A percentile compares a stretch with the other conserved stretches of the same genome.
phyloP scores from a whole-genome alignment of 2,113 vertebrate genomes.

The Scartelaos histophorus region DNA sequence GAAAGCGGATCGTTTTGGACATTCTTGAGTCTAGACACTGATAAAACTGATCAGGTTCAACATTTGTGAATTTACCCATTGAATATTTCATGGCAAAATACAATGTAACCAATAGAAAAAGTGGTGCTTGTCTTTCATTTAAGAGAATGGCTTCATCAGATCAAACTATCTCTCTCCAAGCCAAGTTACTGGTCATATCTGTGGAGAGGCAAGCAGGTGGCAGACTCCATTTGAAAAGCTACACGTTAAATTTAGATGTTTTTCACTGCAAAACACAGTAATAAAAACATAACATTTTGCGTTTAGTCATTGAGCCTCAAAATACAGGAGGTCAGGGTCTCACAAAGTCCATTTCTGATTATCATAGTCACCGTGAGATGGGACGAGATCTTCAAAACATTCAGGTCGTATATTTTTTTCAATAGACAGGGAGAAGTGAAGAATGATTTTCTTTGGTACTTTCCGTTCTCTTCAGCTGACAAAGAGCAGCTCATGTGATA shows the following conservation, averaged over 20 bases:
- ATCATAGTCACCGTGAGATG: not conserved
- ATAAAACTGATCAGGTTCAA: too few relatives aligned
- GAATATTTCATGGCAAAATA: too few relatives aligned
- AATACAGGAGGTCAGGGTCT: not conserved
- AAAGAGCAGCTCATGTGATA: not conserved
- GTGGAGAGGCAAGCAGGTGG: too few relatives aligned
- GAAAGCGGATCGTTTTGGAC: conserved; percentile 16
- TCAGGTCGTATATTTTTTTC: not conserved
- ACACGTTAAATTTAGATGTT: too few relatives aligned
- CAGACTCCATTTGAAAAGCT: too few relatives aligned
- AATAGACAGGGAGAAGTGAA: not conserved
- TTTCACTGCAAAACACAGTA: too few relatives aligned
- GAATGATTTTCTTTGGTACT: not conserved
- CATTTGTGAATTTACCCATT: too few relatives aligned
- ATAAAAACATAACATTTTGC: not conserved
- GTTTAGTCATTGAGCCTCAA: not conserved
- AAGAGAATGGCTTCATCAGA: too few relatives aligned
- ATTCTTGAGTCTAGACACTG: not conserved
- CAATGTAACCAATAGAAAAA: too few relatives aligned
- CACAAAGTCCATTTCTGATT: not conserved
- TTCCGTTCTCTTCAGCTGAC: not conserved
- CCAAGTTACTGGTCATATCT: too few relatives aligned
- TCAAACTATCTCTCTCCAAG: too few relatives aligned
- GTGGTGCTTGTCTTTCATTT: too few relatives aligned
- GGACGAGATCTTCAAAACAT: not conserved